Evolutionary conservation across 2,888 invertebrate species (phyloP).

Genomic region (Drosophila demipolita): DNA sequence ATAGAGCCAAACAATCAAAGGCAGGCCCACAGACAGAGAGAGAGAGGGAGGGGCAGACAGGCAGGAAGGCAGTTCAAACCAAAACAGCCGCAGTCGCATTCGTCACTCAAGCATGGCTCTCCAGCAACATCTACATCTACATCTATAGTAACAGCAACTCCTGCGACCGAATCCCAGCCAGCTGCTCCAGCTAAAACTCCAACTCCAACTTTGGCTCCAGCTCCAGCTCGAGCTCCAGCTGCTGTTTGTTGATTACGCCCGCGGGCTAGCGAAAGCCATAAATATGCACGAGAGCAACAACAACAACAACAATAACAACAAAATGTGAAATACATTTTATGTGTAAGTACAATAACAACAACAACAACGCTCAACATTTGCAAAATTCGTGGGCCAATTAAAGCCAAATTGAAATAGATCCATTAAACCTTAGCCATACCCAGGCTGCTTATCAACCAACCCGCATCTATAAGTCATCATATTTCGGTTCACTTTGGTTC

Average conservation of each 20-base stretch:
- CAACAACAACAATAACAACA: constrained; percentile 9
- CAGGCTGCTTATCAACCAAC: constrained; percentile 14
- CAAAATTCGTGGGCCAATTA: constrained; percentile 70
- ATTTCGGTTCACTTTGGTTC: constrained; percentile 33
- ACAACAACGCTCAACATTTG: constrained; percentile 32
- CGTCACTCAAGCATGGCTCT: constrained; percentile 56
- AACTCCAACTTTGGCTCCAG: background rate
- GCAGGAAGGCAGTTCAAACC: constrained; percentile 1
- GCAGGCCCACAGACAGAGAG: constrained; percentile 2
- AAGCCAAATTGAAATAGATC: constrained; percentile 72
- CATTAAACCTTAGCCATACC: constrained; percentile 48
- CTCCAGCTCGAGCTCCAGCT: constrained; percentile 22
- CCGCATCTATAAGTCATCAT: constrained; percentile 24
- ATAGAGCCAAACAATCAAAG: constrained; percentile 48
- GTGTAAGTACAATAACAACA: constrained; percentile 27
- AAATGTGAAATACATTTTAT: constrained; percentile 45
- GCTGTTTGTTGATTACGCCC: constrained; percentile 47
- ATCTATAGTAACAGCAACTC: constrained; percentile 15
- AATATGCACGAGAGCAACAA: constrained; percentile 49
- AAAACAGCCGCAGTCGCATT: constrained; percentile 33
- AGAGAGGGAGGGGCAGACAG: background rate
- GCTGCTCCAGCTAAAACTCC: constrained; percentile 13
- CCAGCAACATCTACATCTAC: constrained; percentile 6
- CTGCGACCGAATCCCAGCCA: constrained; percentile 26
- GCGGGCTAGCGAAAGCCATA: constrained; percentile 61